Evolutionary conservation across 2,113 vertebrate species (phyloP), one percentile per base, ranked within the genome.

Genomic region (Ceyx melanurus): DNA sequence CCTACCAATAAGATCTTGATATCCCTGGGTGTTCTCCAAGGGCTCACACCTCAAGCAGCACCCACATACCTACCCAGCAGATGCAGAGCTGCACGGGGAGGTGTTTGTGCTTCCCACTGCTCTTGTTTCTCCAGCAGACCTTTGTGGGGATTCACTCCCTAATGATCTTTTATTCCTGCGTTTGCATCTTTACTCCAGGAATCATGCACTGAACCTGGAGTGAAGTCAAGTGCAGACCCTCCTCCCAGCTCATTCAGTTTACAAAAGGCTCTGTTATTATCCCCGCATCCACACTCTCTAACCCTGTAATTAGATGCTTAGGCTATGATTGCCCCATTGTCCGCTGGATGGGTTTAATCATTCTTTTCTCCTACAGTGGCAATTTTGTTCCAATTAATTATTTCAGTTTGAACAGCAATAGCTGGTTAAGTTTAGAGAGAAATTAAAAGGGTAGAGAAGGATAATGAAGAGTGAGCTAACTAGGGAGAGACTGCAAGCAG

Each of bases 331-430:
- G 95, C 89, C 93, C 94, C 93, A 96, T 95, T 97, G 96, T 96
- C 96, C 75, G 67, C 92, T 87, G 95, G 94, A 96, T 93, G 94
- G 88, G 80, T 88, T 97, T 97, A 96, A 97, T 97, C 95, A 93
- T 91, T 94, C 96, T 90, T 96, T 97, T 94, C 93, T 97, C 86
- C 96, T 96, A 91, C 96, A 96, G 92, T 95, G 92, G 92, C 93
- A 97, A 97, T 97, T 97, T 97, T 93, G 86, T 94, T 92, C 93
- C 96, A 97, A 97, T 97, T 97, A 97, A 97, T 97, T 96, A 97
- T 95, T 97, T 94, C 92, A 60, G 86, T 97, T 96, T 92, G 94
- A 97, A 88, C 90, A 79, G 95, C 93, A 96, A 94, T 95, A 93
- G 94, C 93, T 95, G 92, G 96, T 94, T 96, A 94, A 85, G 92